Conservation (phyloP, 2,888 invertebrate genomes). For the Epirrita christyi region DNA sequence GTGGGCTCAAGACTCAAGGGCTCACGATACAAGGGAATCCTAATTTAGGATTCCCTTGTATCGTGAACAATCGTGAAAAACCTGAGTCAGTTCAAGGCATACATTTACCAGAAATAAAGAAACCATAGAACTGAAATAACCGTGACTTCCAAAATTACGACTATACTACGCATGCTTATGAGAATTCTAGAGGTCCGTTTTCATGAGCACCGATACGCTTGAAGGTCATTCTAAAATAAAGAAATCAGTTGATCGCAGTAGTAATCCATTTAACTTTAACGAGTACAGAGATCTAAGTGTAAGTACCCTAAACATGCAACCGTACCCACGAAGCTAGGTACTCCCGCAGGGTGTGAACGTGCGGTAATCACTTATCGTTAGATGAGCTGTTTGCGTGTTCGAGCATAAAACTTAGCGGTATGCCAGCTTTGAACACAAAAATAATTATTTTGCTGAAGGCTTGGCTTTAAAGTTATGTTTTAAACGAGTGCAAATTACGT, state of each 20-base stretch:
- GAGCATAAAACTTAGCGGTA: neutral
- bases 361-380: conserved; percentile 23
- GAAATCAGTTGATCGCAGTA: neutral
- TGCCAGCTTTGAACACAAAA: conserved; percentile 3
- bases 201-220: too few species aligned
- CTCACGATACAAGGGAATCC: too few species aligned
- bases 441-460: conserved; percentile 15
- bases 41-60: too few species aligned
- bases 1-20: too few species aligned
- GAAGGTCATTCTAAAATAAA: too few species aligned
- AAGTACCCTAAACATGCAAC: neutral
- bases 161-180: too few species aligned
- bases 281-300: neutral
- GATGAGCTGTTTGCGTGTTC: conserved; percentile 33
- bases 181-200: too few species aligned
- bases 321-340: neutral
- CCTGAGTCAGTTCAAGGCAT: neutral
- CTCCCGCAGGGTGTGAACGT: conserved; percentile 10
- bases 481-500: conserved; percentile 8
- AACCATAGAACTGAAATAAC: too few species aligned
- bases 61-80: too few species aligned
- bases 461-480: conserved; percentile 5
- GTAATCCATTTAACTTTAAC: neutral
- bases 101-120: neutral
- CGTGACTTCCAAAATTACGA: too few species aligned